These are phyloP conservation scores for Nebria brevicollis DNA, from an alignment of 2,888 invertebrate species.

Conservation along the genomic window DNA sequence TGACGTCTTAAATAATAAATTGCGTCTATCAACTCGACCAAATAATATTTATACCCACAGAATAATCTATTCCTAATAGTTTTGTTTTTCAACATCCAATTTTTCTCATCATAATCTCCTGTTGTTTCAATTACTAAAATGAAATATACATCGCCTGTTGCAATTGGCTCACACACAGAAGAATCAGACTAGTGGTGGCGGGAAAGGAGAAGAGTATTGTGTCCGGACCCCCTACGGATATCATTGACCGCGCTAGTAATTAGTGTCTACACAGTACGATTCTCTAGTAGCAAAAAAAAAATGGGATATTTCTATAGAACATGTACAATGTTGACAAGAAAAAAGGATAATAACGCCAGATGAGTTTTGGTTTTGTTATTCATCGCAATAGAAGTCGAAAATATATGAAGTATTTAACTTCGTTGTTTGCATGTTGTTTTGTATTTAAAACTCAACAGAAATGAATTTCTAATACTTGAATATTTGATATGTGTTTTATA, in stretches of 20 bases:
- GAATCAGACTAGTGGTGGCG: not conserved
- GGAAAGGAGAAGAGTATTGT: not conserved
- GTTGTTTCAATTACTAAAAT: slow-evolving; percentile 13
- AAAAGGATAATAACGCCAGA: not conserved
- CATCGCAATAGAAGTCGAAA: too few species aligned
- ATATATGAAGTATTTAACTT: too few species aligned
- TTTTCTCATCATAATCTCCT: slow-evolving; percentile 7
- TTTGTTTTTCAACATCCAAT: not conserved
- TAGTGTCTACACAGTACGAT: not conserved
- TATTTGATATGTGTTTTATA: not conserved
- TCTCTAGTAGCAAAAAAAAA: not conserved
- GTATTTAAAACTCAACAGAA: too few species aligned
- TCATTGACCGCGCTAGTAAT: not conserved
- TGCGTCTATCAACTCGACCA: not conserved
- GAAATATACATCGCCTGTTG: not conserved
- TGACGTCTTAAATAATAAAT: not conserved
- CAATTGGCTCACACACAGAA: not conserved
- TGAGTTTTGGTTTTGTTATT: too few species aligned
- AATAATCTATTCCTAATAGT: not conserved
- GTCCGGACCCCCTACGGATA: not conserved
- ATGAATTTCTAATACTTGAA: not conserved
- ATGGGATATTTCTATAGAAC: not conserved
- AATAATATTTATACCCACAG: not conserved
- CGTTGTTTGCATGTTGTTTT: too few species aligned
- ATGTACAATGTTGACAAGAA: not conserved